Evolutionary conservation across 2,888 invertebrate genomes (phyloP).

Genomic region (Caenorhabditis japonica): DNA sequence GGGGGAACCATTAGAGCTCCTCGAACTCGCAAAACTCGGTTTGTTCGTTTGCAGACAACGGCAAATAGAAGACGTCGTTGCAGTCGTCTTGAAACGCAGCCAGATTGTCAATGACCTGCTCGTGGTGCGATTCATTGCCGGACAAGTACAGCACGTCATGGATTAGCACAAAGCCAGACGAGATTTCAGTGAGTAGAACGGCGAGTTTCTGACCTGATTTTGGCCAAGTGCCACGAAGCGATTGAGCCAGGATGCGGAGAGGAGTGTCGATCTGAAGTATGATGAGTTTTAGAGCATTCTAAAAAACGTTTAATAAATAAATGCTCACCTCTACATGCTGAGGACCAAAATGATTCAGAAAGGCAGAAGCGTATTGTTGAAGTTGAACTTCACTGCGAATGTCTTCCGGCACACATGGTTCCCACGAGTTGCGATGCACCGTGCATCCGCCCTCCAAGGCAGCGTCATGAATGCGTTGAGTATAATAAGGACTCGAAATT

Average conservation of each 20-base stretch:
- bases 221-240: conserved; percentile 46
- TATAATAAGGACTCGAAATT: conserved; percentile 35
- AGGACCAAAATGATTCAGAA: conserved; percentile 49
- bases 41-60: conserved; percentile 13
- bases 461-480: conserved; percentile 45
- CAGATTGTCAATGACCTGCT: conserved; percentile 49
- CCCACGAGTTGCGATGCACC: conserved; percentile 44
- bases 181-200: conserved; percentile 24
- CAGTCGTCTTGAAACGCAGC: conserved; percentile 42
- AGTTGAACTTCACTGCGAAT: conserved; percentile 43
- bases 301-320: too few relatives aligned
- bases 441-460: conserved; percentile 36
- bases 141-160: conserved; percentile 47
- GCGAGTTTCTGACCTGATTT: conserved; percentile 39
- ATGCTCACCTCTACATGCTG: conserved; percentile 43
- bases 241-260: conserved; percentile 44
- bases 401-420: conserved; percentile 47
- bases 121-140: conserved; percentile 24
- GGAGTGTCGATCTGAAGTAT: conserved; percentile 54
- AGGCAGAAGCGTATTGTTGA: conserved; percentile 34
- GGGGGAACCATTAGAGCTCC: conserved; percentile 5
- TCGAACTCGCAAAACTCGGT: conserved; percentile 18
- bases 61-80: conserved; percentile 22
- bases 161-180: conserved; percentile 31
- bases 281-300: too few relatives aligned